Evolutionary conservation across 2,888 invertebrate species (phyloP).

Genomic region (Pecten maximus): DNA sequence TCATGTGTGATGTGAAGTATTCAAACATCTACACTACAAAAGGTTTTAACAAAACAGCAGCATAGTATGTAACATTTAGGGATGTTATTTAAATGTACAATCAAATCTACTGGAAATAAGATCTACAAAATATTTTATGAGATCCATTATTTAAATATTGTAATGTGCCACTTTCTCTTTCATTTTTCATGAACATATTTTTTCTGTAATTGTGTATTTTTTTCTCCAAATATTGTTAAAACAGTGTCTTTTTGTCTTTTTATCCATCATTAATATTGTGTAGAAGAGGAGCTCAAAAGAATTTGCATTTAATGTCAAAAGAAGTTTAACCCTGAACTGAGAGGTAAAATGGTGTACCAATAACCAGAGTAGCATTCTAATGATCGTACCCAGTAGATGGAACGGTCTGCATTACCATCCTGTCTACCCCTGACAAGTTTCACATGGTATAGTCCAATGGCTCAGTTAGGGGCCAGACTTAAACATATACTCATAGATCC

Average conservation of each 20-base stretch:
- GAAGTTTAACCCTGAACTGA: not conserved
- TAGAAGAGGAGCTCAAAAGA: not conserved
- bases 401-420: not conserved
- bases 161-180: slow-evolving; percentile 11
- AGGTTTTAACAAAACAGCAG: too few species aligned
- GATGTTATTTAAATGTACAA: not conserved
- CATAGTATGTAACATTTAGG: not conserved
- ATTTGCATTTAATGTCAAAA: not conserved
- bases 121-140: not conserved
- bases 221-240: not conserved
- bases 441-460: not conserved
- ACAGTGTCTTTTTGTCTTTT: not conserved
- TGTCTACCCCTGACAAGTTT: not conserved
- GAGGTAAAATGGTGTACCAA: not conserved
- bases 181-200: not conserved
- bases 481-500: not conserved
- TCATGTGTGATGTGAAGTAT: too few species aligned
- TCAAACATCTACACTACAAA: too few species aligned
- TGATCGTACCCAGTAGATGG: not conserved
- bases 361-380: slow-evolving; percentile 4
- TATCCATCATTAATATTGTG: not conserved
- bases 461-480: not conserved
- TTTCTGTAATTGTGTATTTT: not conserved
- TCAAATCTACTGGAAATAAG: not conserved
- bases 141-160: slow-evolving; percentile 12